Base-by-base conservation (phyloP, 2,113 vertebrate genomes). In the Microtus richardsoni region DNA sequence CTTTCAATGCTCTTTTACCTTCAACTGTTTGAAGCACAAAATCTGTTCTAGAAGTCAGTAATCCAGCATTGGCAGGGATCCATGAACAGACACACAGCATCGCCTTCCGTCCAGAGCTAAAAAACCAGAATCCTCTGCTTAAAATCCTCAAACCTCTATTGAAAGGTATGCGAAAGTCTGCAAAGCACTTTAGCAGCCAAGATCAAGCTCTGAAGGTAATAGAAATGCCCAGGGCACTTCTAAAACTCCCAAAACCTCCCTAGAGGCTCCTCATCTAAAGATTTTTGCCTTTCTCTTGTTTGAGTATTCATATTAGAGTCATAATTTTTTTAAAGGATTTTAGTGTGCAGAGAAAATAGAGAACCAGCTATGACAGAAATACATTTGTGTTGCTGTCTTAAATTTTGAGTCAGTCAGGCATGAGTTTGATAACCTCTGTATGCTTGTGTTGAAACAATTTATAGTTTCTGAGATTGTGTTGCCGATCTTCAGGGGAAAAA, bases 381-480 rank as follows among this genome's bases (percentile, higher is more conserved):
- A 75, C 91, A 91, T 94, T 96, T 96, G 71, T 12, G 89, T 89
- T 87, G 78, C 91, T 79, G 16, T 24, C 54, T 94, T 88, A 82
- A 91, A 88, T 88, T 91, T 89, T 73, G 17, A 84, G 70, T 79
- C 62, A 60, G 1, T 70, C 62, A 39, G 64, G 39, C 58, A 60
- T 91, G 49, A 21, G 5, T 79, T 91, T 92, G 44, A 30, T 14
- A 33, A 70, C n/a, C 58, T 68, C 68, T 88, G 0, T 88, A 3
- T 88, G 39, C 30, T 66, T 64, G 17, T 95, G 14, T 88, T 94
- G 94, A 91, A 96, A 88, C 88, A 95, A 39, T 91, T 95, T 66
- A 12, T 88, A 26, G 91, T 96, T 91, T 96, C 66, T n/a, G 70
- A 88, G 78, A 82, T 77, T 52, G 58, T 75, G 52, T 91, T 75